Conservation (phyloP, 2,888 invertebrate genomes). For the Dolichomitus sp. region DNA sequence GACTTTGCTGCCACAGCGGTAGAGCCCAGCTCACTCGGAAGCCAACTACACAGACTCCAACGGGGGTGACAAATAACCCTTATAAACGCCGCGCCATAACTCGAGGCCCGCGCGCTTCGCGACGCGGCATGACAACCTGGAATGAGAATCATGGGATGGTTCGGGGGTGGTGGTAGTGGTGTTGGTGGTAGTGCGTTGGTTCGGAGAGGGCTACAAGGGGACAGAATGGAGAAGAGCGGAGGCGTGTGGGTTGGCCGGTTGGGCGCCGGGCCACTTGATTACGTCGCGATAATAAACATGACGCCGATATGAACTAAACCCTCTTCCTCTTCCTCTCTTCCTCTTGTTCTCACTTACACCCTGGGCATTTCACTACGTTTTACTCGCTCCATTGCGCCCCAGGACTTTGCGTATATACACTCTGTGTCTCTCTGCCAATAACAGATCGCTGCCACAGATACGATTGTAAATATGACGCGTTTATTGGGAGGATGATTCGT, state of each 20-base stretch:
- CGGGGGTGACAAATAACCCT: conserved; percentile 84
- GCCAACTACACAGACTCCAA: conserved; percentile 43
- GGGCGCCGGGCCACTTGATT: conserved; percentile 82
- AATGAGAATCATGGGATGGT: conserved; percentile 78
- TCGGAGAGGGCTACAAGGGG: conserved; percentile 56
- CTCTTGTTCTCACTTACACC: conserved; percentile 43
- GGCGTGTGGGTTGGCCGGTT: conserved; percentile 68
- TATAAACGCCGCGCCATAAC: conserved; percentile 83
- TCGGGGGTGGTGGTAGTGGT: conserved; percentile 67
- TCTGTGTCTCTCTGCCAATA: conserved; percentile 75
- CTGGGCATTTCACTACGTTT: conserved; percentile 58
- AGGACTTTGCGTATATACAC: conserved; percentile 48
- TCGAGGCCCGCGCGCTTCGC: conserved; percentile 69
- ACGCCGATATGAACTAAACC: conserved; percentile 83
- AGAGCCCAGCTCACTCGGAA: conserved; percentile 59
- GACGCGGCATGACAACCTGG: conserved; percentile 78
- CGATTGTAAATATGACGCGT: conserved; percentile 82
- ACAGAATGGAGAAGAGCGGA: conserved; percentile 56
- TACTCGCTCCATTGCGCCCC: conserved; percentile 55
- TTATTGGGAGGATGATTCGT: conserved; percentile 77
- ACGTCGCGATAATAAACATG: conserved; percentile 84
- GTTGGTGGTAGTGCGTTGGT: conserved; percentile 59
- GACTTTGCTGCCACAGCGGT: conserved; percentile 57
- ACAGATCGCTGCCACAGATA: conserved; percentile 79
- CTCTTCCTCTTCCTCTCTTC: conserved; percentile 56